Conservation (phyloP, 2,113 vertebrate species). For the Emydura subglobosa region DNA sequence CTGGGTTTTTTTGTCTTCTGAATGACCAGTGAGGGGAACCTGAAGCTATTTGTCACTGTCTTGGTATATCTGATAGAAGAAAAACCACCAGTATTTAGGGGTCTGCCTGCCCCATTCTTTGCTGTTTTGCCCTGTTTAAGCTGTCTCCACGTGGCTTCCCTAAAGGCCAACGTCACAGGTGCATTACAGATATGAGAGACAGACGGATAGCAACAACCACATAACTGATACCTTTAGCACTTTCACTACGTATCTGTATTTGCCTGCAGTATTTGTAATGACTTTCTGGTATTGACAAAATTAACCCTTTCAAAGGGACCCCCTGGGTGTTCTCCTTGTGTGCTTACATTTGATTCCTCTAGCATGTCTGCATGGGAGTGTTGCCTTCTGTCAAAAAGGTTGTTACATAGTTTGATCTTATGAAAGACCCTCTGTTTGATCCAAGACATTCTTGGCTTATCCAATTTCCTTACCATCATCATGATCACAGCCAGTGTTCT, state of each 20-base stretch:
- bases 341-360: not conserved
- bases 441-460: not conserved
- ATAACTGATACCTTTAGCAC: not conserved
- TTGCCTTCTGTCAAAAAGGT: not conserved
- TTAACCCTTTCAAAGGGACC: not conserved
- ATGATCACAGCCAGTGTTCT: fast-evolving
- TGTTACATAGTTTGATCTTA: not conserved
- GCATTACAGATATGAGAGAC: not conserved
- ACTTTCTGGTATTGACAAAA: not conserved
- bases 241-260: not conserved
- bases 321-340: not conserved
- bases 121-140: too few relatives aligned
- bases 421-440: not conserved
- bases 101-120: too few relatives aligned
- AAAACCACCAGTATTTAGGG: too few relatives aligned
- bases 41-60: too few relatives aligned
- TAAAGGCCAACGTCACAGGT: too few relatives aligned
- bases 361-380: not conserved
- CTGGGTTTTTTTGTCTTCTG: too few relatives aligned
- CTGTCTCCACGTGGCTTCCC: too few relatives aligned
- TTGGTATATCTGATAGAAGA: too few relatives aligned
- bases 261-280: not conserved
- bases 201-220: not conserved
- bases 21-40: too few relatives aligned
- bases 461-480: not conserved